These are phyloP conservation scores for Plestiodon gilberti DNA, from an alignment of 2,113 vertebrate species.

Conservation along the genomic window DNA sequence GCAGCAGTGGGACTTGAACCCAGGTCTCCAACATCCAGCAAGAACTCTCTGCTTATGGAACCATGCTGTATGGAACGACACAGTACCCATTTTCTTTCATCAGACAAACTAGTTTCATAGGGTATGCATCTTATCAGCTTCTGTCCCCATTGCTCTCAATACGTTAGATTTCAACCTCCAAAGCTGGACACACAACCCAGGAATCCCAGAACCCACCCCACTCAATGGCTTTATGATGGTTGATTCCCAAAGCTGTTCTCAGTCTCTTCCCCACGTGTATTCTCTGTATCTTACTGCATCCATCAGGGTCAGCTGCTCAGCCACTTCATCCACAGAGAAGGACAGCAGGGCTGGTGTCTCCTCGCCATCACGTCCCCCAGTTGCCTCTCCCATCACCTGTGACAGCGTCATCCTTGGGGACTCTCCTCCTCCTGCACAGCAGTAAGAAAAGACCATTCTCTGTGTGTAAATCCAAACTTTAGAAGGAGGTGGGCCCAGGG, in stretches of 20 bases:
- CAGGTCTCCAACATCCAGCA: background rate
- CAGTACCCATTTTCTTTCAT: background rate
- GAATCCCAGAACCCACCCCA: background rate
- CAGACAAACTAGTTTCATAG: background rate
- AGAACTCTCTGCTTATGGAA: background rate
- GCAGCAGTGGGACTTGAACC: background rate
- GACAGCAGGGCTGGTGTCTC: conserved; percentile 76
- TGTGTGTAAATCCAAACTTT: background rate
- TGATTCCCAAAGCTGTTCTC: background rate
- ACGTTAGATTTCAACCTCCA: background rate
- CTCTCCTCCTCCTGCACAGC: conserved; percentile 3
- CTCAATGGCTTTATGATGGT: no score
- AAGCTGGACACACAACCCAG: no score
- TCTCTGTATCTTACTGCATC: conserved; percentile 71
- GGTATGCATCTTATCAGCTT: background rate
- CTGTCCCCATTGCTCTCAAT: background rate
- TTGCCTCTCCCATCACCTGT: conserved; percentile 50
- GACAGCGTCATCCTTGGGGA: background rate
- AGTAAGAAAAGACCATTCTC: background rate
- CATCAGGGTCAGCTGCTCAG: conserved; percentile 83
- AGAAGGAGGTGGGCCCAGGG: background rate
- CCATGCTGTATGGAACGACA: background rate
- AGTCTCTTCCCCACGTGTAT: no score
- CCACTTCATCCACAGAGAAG: conserved; percentile 76
- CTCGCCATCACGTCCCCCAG: conserved; percentile 41